Evolutionary conservation across 2,888 invertebrate species (phyloP).

Genomic region (Conus canariensis): DNA sequence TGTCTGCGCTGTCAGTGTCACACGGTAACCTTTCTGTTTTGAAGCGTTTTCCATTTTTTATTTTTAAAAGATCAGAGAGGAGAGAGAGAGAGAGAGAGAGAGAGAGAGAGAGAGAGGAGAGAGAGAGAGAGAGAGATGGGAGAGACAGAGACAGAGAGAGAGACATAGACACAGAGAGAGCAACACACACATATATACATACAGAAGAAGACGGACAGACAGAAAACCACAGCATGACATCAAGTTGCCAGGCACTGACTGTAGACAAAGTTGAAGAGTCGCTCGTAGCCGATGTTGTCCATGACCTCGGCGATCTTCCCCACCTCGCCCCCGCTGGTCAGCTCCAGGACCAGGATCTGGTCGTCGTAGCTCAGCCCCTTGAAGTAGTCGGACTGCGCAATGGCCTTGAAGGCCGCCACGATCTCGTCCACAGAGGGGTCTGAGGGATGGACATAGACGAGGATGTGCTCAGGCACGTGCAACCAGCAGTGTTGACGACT

Average conservation of each 20-base stretch:
- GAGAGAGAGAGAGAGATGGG: not conserved
- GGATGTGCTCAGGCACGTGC: not conserved
- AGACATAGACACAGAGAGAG: not conserved
- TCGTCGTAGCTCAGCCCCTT: conserved; percentile 37
- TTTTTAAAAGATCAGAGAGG: too few relatives aligned
- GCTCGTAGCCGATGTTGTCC: conserved; percentile 35
- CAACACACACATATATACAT: not conserved
- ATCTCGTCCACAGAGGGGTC: conserved; percentile 1
- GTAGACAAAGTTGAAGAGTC: conserved; percentile 38
- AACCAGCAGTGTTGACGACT: not conserved
- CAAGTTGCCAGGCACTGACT: conserved; percentile 1
- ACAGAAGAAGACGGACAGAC: not conserved
- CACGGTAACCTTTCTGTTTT: too few relatives aligned
- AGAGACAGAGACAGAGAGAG: not conserved
- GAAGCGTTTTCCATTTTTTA: too few relatives aligned
- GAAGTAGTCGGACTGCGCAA: conserved; percentile 36
- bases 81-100: not conserved
- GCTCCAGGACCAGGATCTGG: conserved; percentile 42
- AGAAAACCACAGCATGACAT: not conserved
- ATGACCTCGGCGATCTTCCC: conserved; percentile 40
- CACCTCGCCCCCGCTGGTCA: conserved; percentile 28
- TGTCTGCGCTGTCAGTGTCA: too few relatives aligned
- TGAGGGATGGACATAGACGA: not conserved
- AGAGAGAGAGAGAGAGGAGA: not conserved
- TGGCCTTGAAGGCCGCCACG: conserved; percentile 21